phyloP scores from a whole-genome alignment of 2,113 vertebrate species.

The Oncorhynchus nerka region DNA sequence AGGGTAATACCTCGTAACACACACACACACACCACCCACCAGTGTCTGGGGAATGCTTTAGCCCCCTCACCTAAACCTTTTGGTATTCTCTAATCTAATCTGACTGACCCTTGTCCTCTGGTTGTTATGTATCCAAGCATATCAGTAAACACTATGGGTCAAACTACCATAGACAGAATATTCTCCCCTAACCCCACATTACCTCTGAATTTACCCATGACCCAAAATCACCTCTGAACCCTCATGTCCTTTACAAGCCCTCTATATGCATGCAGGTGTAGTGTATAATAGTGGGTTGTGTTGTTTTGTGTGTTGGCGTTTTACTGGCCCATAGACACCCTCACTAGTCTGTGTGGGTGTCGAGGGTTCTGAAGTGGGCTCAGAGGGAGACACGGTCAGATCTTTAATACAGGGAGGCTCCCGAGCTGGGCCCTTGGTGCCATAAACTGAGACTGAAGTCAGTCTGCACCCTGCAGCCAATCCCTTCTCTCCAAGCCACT shows the following conservation, averaged over 20 bases:
- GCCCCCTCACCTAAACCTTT: not conserved
- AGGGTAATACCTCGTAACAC: constrained; percentile 68
- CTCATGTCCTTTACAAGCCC: too few relatives aligned
- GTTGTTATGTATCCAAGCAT: not conserved
- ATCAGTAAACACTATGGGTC: not conserved
- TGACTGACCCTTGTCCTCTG: not conserved
- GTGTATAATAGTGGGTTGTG: too few relatives aligned
- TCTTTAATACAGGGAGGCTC: constrained; percentile 45
- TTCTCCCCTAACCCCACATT: too few relatives aligned
- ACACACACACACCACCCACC: not conserved
- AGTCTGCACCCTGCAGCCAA: not conserved
- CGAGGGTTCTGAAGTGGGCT: constrained; percentile 19
- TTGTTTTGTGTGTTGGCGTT: too few relatives aligned
- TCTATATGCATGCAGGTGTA: too few relatives aligned
- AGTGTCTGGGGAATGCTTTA: not conserved
- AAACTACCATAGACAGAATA: too few relatives aligned
- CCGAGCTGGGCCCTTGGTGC: constrained; percentile 32
- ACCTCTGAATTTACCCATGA: too few relatives aligned
- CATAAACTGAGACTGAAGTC: constrained; percentile 24
- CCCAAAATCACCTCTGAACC: too few relatives aligned
- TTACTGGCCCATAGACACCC: constrained; percentile 18
- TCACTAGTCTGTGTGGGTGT: constrained; percentile 37
- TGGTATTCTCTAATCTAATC: not conserved
- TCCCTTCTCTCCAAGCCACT: too few relatives aligned
- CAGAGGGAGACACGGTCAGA: constrained; percentile 29